Percentiles rank a stretch among this genome's conserved stretches.
Conservation (phyloP, 2,888 invertebrate species). For the Lycia hirtaria region DNA sequence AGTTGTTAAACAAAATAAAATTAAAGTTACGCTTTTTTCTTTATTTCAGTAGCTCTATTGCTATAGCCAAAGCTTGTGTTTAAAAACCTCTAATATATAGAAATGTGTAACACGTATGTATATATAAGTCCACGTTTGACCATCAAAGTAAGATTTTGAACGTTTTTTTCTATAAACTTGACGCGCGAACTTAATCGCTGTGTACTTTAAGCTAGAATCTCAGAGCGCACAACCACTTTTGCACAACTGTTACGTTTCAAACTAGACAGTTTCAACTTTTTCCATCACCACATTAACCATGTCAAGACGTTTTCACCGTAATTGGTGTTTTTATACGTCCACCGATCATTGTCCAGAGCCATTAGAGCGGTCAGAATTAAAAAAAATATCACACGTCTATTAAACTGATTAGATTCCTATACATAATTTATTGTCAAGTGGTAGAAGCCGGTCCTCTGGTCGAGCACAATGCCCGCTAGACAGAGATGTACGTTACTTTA, state of each 20-base stretch:
- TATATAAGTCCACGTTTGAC: no score
- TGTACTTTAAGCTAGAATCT: not conserved
- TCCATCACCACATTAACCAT: conserved; percentile 29
- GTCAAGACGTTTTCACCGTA: conserved; percentile 43
- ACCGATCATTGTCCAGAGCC: conserved; percentile 50
- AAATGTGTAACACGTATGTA: no score
- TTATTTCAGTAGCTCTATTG: no score
- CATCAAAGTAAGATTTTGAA: no score
- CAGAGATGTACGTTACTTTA: conserved; percentile 60
- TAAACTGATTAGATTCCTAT: conserved; percentile 84
- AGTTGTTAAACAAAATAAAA: no score
- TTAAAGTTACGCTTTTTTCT: no score
- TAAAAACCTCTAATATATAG: no score
- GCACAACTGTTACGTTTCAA: conserved; percentile 5
- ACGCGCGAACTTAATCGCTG: no score
- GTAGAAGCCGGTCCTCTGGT: conserved; percentile 59
- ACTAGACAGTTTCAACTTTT: conserved; percentile 22
- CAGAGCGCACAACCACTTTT: conserved; percentile 14
- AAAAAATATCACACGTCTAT: conserved; percentile 82
- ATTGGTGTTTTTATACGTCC: conserved; percentile 44
- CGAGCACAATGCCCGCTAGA: conserved; percentile 83
- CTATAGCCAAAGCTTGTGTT: no score
- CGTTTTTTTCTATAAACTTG: no score
- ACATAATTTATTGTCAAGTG: conserved; percentile 83
- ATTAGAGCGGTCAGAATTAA: conserved; percentile 58